Evolutionary conservation across 2,113 vertebrate species (phyloP), one percentile per base, ranked within the genome.

Genomic region (Panthera tigris): DNA sequence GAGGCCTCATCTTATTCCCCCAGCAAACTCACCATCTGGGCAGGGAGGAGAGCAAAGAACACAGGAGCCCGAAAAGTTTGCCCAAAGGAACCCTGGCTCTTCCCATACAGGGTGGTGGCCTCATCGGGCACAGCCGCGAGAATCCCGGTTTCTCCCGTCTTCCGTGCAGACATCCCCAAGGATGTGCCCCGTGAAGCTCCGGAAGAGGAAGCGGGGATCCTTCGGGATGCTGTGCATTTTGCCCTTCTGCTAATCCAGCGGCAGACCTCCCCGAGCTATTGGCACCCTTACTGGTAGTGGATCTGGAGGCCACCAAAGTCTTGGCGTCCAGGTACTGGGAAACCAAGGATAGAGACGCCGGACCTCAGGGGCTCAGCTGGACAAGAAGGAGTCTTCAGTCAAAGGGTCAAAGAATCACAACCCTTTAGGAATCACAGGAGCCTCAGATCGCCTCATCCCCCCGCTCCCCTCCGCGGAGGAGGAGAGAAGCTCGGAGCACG

Each of bases 201-300:
- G 0, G 98, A 98, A 76, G 98, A 99, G 3, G 99, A 99, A 89
- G 99, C 98, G 0, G 99, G 99, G 19, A 98, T 99, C 3, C 97
- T 99, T 14, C 99, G 99, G 99, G 99, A 99, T 23, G 98, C 98
- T 0, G 98, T 98, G 86, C 99, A 99, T 83, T 99, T 99, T 97
- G 98, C 97, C 16, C 98, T 99, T 79, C 98, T 99, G 61, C 97
- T 99, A 94, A 98, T 97, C 19, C 99, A 99, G 97, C 94, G 98
- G 31, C 98, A 98, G 39, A 98, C 99, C 80, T 99, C 99, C 93
- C 99, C 98, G 89, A 99, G 99, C 97, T 99, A 99, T 96, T 99
- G 99, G 90, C 99, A 99, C 95, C 98, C 99, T 31, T 99, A 98
- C 1, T 99, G 68, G 99, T 99, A 57, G 98, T 99, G 45, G 98